Base-by-base conservation (phyloP, 2,888 invertebrate genomes). In the Cheilosia grossa region DNA sequence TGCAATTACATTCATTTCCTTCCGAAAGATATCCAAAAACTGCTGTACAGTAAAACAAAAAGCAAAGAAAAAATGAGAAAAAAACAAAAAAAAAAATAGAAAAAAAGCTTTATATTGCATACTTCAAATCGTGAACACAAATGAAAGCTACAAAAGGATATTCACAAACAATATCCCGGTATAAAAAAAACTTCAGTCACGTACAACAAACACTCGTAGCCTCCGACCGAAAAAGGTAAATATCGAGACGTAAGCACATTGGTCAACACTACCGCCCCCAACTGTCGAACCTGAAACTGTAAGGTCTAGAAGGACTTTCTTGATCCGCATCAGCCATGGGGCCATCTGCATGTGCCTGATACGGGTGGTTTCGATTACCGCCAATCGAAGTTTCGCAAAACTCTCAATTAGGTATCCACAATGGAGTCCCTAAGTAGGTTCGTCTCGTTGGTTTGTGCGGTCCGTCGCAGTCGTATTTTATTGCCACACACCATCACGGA, bases 331-430 rank as follows among this genome's bases (percentile, higher is more conserved):
- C 9, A n/a, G n/a, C 17, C 3, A 19, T 44, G 4, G 2, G 10
- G 19, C 47, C 58, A 66, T 66, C 58, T 75, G 47, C 56, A 49
- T 72, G 24, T 21, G 33, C 53, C 30, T 37, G 66, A 72, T 78
- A 72, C 51, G 69, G 70, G 64, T 54, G 70, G 64, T 59, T 83
- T 80, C 83, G 69, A 80, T 83, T 70, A 74, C 80, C 74, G 64
- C 53, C 74, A 74, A 66, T 80, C 74, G 74, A 83, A 83, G 74
- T 83, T 83, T 80, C 58, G 58, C 83, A 80, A 83, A 82, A 83
- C 80, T 80, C 83, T 80, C 83, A 83, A 83, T 83, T 80, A 83
- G 80, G 51, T 74, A 61, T 70, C 80, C 78, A 64, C 81, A 82
- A 82, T 82, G 70, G 70, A 77, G 81, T 70, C 70, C 56, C 66